These are phyloP conservation scores for Dryococelus australis DNA, from an alignment of 2,888 invertebrate species.

Conservation along the genomic window DNA sequence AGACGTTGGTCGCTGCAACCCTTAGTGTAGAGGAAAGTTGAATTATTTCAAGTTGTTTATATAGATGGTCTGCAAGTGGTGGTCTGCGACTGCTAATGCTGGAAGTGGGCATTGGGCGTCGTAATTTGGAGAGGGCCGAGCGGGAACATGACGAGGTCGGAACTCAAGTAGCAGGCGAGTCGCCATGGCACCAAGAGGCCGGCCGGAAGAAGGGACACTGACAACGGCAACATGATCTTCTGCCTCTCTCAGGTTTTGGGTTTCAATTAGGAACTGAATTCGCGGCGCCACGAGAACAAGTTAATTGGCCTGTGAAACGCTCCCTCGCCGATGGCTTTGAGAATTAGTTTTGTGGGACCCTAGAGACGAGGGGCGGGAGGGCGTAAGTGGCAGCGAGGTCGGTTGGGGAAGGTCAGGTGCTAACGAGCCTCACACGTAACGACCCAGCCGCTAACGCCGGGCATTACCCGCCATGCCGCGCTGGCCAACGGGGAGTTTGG, in stretches of 20 bases:
- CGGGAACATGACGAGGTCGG: too few relatives aligned
- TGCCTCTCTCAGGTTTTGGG: background rate
- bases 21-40: too few relatives aligned
- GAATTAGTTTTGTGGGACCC: background rate
- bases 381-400: background rate
- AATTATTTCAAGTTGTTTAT: too few relatives aligned
- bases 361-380: background rate
- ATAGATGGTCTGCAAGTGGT: too few relatives aligned
- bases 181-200: background rate
- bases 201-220: background rate
- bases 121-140: too few relatives aligned
- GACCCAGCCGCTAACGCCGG: background rate
- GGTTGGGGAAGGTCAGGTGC: background rate
- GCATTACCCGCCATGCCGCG: background rate
- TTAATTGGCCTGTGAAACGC: background rate
- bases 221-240: background rate
- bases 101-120: too few relatives aligned
- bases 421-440: background rate
- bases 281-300: background rate
- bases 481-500: background rate
- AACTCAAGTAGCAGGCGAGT: too few relatives aligned
- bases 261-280: background rate
- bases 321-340: background rate
- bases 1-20: too few relatives aligned
- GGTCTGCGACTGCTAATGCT: too few relatives aligned